Conservation (phyloP, 2,113 vertebrate genomes). For the Dermatemys mawii region DNA sequence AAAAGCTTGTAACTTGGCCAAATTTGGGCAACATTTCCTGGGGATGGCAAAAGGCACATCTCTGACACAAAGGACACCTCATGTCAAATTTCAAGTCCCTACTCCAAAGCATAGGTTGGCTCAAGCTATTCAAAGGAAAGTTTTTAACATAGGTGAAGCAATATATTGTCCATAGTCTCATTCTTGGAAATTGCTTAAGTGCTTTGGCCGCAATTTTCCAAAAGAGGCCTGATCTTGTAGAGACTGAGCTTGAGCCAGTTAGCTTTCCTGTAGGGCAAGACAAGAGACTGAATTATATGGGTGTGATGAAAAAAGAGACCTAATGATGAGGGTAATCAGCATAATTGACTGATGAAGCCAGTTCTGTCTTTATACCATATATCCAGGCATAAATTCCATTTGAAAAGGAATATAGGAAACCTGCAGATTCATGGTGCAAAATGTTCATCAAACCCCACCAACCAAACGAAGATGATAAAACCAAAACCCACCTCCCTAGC, state of each 20-base stretch:
- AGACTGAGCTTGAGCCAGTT: neutral
- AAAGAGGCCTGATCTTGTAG: neutral
- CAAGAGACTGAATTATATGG: neutral
- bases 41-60: neutral
- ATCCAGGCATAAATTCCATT: neutral
- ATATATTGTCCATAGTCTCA: neutral
- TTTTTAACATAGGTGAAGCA: neutral
- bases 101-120: neutral
- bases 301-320: neutral
- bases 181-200: neutral
- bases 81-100: neutral
- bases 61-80: neutral
- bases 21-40: neutral
- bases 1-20: neutral
- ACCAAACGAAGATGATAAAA: neutral
- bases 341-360: neutral
- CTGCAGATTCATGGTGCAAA: neutral
- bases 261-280: neutral
- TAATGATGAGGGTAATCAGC: neutral
- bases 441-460: neutral
- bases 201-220: neutral
- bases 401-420: neutral
- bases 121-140: neutral
- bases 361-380: neutral
- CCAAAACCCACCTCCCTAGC: neutral